A percentile compares a stretch with the other conserved stretches of the same genome.
Conservation (phyloP, 2,113 vertebrate species). For the Rissa tridactyla region DNA sequence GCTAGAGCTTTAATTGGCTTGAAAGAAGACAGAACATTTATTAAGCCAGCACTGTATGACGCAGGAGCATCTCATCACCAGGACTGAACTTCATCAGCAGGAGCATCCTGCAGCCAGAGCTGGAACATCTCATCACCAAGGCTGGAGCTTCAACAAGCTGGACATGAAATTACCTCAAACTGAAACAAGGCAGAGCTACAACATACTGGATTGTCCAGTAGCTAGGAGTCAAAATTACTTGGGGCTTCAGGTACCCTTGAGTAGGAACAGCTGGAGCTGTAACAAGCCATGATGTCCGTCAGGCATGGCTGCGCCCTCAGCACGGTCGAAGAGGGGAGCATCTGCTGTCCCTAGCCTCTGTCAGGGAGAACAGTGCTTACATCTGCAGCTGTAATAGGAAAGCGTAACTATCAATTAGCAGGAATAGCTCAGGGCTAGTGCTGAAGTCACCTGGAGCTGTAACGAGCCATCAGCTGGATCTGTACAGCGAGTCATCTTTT, state of each 20-base stretch:
- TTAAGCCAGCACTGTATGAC: too few relatives aligned
- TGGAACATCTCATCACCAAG: neutral
- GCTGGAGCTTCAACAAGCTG: neutral
- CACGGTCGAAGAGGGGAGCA: fast-evolving
- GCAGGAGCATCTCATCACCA: neutral
- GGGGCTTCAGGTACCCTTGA: neutral
- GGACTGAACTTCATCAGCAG: too few relatives aligned
- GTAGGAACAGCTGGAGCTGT: neutral
- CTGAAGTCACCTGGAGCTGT: neutral
- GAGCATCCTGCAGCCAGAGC: neutral
- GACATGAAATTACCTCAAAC: neutral
- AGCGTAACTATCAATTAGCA: too few relatives aligned
- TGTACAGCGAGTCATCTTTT: neutral
- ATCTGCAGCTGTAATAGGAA: neutral
- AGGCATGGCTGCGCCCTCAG: neutral
- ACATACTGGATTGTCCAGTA: neutral
- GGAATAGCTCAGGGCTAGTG: too few relatives aligned
- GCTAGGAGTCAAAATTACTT: neutral
- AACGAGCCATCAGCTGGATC: neutral
- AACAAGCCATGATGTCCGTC: fast-evolving
- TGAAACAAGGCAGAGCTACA: neutral
- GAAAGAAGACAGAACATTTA: neutral
- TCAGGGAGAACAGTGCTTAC: fast-evolving
- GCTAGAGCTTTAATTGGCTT: neutral
- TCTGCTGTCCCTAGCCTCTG: fast-evolving